Conservation (phyloP, 1,140 invertebrate genomes). For the Drosophila nasuta region DNA sequence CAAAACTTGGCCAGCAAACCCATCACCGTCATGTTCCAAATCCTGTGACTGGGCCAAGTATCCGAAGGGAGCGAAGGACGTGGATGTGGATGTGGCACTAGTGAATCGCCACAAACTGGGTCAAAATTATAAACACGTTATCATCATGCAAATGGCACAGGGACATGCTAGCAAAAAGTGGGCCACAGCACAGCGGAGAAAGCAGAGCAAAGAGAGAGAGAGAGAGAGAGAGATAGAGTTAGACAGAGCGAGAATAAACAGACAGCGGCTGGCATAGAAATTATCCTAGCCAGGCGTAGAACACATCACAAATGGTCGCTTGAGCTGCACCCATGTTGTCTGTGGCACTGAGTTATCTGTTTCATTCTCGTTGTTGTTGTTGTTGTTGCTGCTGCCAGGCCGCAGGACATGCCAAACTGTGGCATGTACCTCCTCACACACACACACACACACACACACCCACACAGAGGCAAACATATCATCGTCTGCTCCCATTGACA, state of each 20-base stretch:
- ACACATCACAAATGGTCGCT: conserved; percentile 51
- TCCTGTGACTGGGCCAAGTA: conserved; percentile 6
- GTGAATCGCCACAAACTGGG: conserved; percentile 61
- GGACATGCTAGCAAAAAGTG: conserved; percentile 40
- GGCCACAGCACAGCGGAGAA: neutral
- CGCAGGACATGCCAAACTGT: conserved; percentile 53
- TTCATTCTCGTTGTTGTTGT: conserved; percentile 20
- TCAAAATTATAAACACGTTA: conserved; percentile 83
- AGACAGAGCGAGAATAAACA: conserved; percentile 19
- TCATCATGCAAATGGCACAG: conserved; percentile 79
- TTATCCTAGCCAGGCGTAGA: conserved; percentile 60
- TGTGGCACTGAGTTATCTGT: conserved; percentile 38
- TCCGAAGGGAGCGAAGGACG: neutral
- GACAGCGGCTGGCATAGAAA: conserved; percentile 64
- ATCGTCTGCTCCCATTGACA: conserved; percentile 3
- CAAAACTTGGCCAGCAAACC: conserved; percentile 5
- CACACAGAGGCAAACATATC: neutral
- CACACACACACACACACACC: neutral
- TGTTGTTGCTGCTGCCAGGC: conserved; percentile 22
- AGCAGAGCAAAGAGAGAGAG: neutral
- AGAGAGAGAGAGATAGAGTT: conserved; percentile 3
- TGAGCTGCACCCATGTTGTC: conserved; percentile 31
- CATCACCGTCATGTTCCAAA: neutral
- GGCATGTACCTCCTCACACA: conserved; percentile 24
- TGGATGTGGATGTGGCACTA: neutral